Evolutionary conservation across 2,797 vertebrate species (phyloP).

Genomic region (Mycteria americana): DNA sequence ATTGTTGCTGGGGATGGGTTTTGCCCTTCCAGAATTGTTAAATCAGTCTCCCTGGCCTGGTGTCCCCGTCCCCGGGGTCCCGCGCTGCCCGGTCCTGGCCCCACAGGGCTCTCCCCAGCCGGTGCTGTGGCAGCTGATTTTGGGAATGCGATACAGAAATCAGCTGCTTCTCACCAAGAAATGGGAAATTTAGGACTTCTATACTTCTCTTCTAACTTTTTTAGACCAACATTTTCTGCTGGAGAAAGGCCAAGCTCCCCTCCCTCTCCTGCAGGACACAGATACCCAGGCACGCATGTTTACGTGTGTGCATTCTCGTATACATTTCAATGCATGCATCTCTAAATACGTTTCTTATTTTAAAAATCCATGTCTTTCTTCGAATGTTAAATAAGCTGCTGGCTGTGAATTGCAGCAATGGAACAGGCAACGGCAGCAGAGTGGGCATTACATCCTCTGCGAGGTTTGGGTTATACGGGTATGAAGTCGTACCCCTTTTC

Average conservation of each 20-base stretch:
- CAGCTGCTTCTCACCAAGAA: neutral
- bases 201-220: neutral
- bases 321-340: neutral
- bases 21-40: neutral
- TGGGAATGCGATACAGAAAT: neutral
- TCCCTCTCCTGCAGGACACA: neutral
- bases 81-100: fast-evolving
- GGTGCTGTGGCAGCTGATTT: neutral
- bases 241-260: neutral
- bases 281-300: neutral
- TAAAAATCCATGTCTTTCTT: too few species aligned
- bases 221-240: neutral
- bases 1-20: neutral
- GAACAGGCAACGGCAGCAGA: neutral
- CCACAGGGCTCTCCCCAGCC: neutral
- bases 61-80: fast-evolving
- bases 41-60: neutral
- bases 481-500: neutral
- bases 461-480: neutral
- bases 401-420: neutral
- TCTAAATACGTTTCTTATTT: neutral
- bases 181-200: neutral
- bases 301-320: fast-evolving
- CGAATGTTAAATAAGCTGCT: neutral
- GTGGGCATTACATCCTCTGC: neutral